Evolutionary conservation across 2,888 invertebrate species (phyloP), one percentile per base, ranked within the genome.

Genomic region (Cheilosia soror): DNA sequence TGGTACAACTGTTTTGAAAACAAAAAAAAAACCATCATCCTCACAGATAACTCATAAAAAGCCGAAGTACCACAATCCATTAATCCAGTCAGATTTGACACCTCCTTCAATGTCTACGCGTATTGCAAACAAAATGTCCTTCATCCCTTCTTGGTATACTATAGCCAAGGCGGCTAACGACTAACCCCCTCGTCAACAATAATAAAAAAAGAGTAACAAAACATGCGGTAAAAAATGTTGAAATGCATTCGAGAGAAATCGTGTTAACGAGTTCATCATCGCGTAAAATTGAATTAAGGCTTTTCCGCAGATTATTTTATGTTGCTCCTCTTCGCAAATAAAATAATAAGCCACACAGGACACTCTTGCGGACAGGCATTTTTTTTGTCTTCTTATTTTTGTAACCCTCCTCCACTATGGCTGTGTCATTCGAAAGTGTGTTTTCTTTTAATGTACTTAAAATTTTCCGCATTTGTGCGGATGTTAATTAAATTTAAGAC

Each of bases 251-350:
- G 81, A 82, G 84, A 72, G 86, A 82, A 88, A 89, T 89, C 88
- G 87, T 87, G 88, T 89, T 89, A 89, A 88, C 88, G 88, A 88
- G 88, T 89, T 89, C 92, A 92, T 85, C 89, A 90, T 88, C 89
- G 92, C 91, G 92, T 91, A 92, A 92, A 92, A 92, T 92, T 92
- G 91, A 92, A 92, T 91, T 90, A 89, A 89, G 92, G 92, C 91
- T 92, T 92, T 91, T 87, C 90, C 90, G 90, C 88, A 91, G 92
- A 91, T 92, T 92, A 90, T 89, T 90, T 51, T 91, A 75, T 60
- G 51, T 60, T 58, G 42, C 66, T 63, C 42, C 66, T 65, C 53
- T 73, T 51, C 15, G 42, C 40, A 82, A 63, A 51, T 51, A 51
- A 51, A 51, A 79, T 65, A 37, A 47, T 42, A 69, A 69, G 69